phyloP scores from a whole-genome alignment of 2,888 invertebrate genomes.

The Andrena trimmerana region DNA sequence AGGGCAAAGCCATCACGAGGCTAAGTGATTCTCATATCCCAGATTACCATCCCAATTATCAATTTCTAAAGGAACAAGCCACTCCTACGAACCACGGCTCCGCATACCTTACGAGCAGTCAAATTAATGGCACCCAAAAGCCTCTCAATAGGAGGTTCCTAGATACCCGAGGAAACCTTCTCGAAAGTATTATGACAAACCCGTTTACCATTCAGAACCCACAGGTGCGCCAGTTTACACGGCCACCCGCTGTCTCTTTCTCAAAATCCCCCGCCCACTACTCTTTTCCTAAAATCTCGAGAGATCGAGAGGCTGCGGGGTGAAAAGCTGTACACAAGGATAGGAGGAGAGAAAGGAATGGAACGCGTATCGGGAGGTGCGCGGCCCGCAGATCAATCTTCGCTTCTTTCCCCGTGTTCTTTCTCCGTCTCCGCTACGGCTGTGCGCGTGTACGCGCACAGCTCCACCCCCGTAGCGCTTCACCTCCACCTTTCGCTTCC shows the following conservation, averaged over 20 bases:
- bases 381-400: constrained; percentile 72
- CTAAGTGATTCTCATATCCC: neutral
- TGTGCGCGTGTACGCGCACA: constrained; percentile 15
- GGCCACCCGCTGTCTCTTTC: constrained; percentile 64
- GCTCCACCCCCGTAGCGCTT: constrained; percentile 53
- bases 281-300: neutral
- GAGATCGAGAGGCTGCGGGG: constrained; percentile 2
- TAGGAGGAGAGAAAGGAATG: constrained; percentile 61
- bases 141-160: neutral
- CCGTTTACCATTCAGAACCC: constrained; percentile 57
- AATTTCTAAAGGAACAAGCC: neutral
- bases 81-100: neutral
- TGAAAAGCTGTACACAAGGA: constrained; percentile 28
- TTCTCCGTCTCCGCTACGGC: constrained; percentile 4
- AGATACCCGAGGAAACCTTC: neutral
- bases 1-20: too few species aligned
- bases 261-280: constrained; percentile 11
- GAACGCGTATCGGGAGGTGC: constrained; percentile 72
- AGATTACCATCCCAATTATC: neutral
- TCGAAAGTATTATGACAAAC: constrained; percentile 54
- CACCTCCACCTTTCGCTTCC: constrained; percentile 60
- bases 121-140: constrained; percentile 35
- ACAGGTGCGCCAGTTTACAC: constrained; percentile 71
- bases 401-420: constrained; percentile 58
- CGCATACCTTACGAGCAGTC: constrained; percentile 8